A percentile compares a stretch with the other conserved stretches of the same genome.
phyloP scores from a whole-genome alignment of 2,113 vertebrate genomes.

The Tenebrosternarchus preto region DNA sequence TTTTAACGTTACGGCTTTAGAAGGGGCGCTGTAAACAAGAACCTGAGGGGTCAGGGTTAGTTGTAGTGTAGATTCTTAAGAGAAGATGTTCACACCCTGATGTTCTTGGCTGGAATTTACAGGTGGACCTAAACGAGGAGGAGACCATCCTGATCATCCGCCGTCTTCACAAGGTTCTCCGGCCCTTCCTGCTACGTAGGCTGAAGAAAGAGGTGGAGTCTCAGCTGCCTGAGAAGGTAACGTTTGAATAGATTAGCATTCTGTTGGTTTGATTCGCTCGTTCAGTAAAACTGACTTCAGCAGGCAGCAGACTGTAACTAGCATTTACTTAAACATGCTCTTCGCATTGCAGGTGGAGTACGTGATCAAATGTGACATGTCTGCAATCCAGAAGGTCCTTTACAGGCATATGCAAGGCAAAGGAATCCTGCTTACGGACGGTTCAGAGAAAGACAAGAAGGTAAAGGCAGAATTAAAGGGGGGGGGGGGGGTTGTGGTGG shows the following conservation, averaged over 20 bases:
- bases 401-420: constrained; percentile 98
- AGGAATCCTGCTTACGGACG: constrained; percentile 97
- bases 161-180: constrained; percentile 94
- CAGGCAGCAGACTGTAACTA: neutral
- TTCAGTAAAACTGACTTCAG: neutral
- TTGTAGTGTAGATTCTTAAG: no score
- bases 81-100: neutral
- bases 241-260: neutral
- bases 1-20: no score
- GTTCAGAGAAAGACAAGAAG: constrained; percentile 99
- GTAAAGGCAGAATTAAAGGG: constrained; percentile 63
- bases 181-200: constrained; percentile 91
- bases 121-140: constrained; percentile 98
- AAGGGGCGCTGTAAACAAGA: no score
- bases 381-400: constrained; percentile 95
- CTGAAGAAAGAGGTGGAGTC: constrained; percentile 98
- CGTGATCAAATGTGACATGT: constrained; percentile 98
- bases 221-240: constrained; percentile 95
- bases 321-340: neutral
- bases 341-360: constrained; percentile 87
- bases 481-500: no score
- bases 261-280: neutral
- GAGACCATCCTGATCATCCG: constrained; percentile 98
- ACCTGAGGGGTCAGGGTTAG: no score
- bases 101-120: neutral